Evolutionary conservation across 2,888 invertebrate species (phyloP).

Genomic region (Cephus sareptanus): DNA sequence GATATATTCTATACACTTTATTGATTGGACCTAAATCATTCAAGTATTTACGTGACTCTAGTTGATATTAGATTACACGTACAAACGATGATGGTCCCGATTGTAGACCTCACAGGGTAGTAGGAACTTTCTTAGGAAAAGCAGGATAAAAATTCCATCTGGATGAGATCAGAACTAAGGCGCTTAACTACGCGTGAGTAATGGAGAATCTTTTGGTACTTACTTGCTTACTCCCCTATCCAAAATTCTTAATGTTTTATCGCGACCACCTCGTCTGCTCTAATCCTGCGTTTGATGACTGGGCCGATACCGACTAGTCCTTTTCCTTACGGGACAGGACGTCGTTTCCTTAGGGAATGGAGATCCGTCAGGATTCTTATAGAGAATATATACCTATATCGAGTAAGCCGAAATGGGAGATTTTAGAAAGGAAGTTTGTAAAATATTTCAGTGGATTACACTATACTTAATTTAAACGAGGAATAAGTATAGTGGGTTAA

Average conservation of each 20-base stretch:
- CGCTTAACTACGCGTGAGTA: constrained; percentile 39
- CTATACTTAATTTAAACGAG: not conserved
- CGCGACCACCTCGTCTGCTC: constrained; percentile 30
- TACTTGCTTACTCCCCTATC: constrained; percentile 32
- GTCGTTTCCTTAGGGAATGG: not conserved
- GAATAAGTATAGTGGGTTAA: not conserved
- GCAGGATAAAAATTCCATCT: constrained; percentile 26
- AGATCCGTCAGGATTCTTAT: not conserved
- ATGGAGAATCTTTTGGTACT: constrained; percentile 26
- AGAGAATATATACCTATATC: not conserved
- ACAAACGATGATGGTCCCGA: not conserved
- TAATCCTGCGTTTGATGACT: constrained; percentile 37
- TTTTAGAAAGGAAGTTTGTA: not conserved
- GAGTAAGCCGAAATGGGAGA: not conserved
- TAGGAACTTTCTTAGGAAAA: constrained; percentile 5
- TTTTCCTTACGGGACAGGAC: not conserved
- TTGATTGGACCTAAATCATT: not conserved
- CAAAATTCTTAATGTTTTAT: constrained; percentile 32
- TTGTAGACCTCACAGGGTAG: not conserved
- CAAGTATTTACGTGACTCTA: not conserved
- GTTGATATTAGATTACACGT: not conserved
- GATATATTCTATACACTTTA: not conserved
- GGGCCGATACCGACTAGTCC: constrained; percentile 16
- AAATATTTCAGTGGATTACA: not conserved
- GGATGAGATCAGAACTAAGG: constrained; percentile 38